Conservation (phyloP, 2,888 invertebrate species). For the Teinopalpus imperialis region DNA sequence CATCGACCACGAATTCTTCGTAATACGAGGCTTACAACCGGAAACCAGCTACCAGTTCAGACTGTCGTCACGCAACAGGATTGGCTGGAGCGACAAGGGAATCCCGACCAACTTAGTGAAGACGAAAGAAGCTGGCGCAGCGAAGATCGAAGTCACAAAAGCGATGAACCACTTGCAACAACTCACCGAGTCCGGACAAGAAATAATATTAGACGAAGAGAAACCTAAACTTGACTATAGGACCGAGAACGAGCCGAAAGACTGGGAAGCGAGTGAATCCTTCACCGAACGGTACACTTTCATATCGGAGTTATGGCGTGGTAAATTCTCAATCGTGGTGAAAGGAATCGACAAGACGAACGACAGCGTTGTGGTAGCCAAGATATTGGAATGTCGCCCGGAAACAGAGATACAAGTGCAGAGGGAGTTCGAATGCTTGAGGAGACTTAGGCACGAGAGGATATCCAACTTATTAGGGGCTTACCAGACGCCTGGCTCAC, state of each 20-base stretch:
- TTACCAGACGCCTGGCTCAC: conserved; percentile 85
- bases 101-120: conserved; percentile 89
- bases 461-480: conserved; percentile 89
- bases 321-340: conserved; percentile 92
- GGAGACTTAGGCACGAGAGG: conserved; percentile 92
- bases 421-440: conserved; percentile 91
- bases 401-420: conserved; percentile 86
- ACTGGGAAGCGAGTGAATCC: conserved; percentile 86
- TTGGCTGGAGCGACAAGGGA: conserved; percentile 96
- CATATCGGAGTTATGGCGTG: conserved; percentile 92
- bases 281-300: conserved; percentile 91
- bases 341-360: conserved; percentile 88
- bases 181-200: conserved; percentile 91
- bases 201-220: conserved; percentile 84
- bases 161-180: conserved; percentile 93
- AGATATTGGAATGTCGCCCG: conserved; percentile 87
- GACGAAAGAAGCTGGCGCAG: conserved; percentile 85
- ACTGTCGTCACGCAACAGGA: conserved; percentile 92
- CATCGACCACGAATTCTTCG: conserved; percentile 96
- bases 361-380: conserved; percentile 91
- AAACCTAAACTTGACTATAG: conserved; percentile 87
- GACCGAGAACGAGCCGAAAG: conserved; percentile 87
- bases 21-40: conserved; percentile 89
- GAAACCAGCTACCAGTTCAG: conserved; percentile 94
- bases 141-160: conserved; percentile 89